These are phyloP conservation scores for Malurus melanocephalus DNA, from an alignment of 2,113 vertebrate species.

Conservation along the genomic window DNA sequence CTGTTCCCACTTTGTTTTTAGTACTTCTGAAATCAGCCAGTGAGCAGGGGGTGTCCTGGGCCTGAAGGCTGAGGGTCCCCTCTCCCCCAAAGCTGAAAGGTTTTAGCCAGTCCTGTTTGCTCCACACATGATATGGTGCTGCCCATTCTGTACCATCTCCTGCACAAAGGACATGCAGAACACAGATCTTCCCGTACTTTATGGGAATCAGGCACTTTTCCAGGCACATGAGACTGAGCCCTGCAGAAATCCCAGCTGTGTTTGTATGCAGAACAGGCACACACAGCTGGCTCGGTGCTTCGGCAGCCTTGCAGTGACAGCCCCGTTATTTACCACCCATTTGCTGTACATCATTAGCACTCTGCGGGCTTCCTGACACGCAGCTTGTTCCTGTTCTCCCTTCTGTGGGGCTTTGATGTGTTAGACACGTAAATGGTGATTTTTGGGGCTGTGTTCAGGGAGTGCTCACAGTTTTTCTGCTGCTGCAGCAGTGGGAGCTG, in stretches of 20 bases:
- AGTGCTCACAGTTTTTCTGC: background rate
- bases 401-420: background rate
- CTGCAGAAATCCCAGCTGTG: background rate
- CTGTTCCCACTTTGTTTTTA: background rate
- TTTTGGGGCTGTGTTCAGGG: background rate
- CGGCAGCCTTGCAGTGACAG: background rate
- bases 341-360: background rate
- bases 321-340: background rate
- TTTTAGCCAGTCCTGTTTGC: background rate
- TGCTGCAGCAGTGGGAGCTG: background rate
- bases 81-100: background rate
- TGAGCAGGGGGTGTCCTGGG: background rate
- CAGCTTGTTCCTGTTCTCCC: background rate
- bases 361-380: background rate
- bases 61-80: background rate
- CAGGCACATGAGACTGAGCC: rapidly evolving
- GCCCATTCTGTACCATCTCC: background rate
- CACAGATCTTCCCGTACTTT: background rate
- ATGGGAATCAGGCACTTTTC: background rate
- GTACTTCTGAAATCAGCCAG: background rate
- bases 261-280: background rate
- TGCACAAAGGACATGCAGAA: rapidly evolving
- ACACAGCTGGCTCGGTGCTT: background rate
- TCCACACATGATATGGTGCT: rapidly evolving
- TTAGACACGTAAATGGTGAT: background rate